These are phyloP conservation scores for Punctoribates punctum DNA, from an alignment of 2,888 invertebrate genomes.

Conservation along the genomic window DNA sequence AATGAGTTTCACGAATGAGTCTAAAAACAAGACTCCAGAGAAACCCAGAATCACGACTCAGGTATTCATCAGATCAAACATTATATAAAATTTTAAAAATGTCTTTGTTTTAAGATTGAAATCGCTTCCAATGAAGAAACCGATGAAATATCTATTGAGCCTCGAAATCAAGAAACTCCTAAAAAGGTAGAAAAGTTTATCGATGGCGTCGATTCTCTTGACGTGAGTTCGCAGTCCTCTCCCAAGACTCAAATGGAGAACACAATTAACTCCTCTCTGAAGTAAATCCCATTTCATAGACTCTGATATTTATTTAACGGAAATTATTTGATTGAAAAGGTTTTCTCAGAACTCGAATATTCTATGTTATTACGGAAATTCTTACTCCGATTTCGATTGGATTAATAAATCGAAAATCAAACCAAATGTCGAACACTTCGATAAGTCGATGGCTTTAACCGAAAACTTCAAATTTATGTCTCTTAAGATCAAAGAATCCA, in stretches of 20 bases:
- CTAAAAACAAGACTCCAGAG: too few relatives aligned
- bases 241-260: background rate
- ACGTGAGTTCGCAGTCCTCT: conserved; percentile 5
- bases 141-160: background rate
- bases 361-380: conserved; percentile 33
- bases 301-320: background rate
- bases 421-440: background rate
- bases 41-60: background rate
- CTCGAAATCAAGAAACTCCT: background rate
- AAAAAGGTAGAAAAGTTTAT: background rate
- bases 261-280: conserved; percentile 3
- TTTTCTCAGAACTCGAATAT: background rate
- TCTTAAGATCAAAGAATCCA: conserved; percentile 31
- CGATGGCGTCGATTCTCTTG: background rate
- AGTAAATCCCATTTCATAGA: background rate
- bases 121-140: background rate
- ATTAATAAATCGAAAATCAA: conserved; percentile 8
- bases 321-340: background rate
- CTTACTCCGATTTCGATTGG: conserved; percentile 35
- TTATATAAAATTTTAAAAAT: background rate
- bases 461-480: conserved; percentile 39
- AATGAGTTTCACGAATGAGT: background rate
- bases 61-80: background rate
- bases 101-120: background rate
- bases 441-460: background rate